Base-by-base conservation (phyloP, 2,888 invertebrate species). In the Drosophila melanosoma region DNA sequence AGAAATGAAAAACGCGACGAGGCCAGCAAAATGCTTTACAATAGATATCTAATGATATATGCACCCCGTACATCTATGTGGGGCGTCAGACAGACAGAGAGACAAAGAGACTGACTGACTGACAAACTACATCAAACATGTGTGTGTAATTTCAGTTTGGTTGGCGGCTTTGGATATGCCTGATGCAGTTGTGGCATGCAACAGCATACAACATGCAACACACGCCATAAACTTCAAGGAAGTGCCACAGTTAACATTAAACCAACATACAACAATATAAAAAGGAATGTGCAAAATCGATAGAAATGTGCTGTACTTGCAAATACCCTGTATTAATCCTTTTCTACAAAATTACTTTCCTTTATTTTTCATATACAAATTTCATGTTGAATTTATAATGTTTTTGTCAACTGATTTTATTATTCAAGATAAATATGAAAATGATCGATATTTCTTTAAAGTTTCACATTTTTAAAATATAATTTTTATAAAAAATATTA, bases 1-100 rank as follows among this genome's bases (percentile, higher is more conserved):
- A 85, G 84, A 85, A 85, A 85, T 85, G 84, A 85, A 85, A 89
- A 85, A 89, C 84, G 76, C 90, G 76, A 60, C 86, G 85, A 85
- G 88, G 85, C 90, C 86, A 82, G 74, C 76, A 66, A 74, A 72
- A 69, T 66, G 54, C 58, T 63, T 61, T 62, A 67, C 74, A 81
- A 69, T 75, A 69, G 67, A 67, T 68, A 69, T 69, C 62, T 69
- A 80, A 71, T 74, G 66, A 79, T 75, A 51, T 61, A 64, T 51
- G 26, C 49, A 53, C 56, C n/a, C 26, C 49, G 26, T 72, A 29
- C 38, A 20, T 60, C 38, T 64, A 84, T 88, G 77, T 83, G 81
- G 86, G 80, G 66, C 76, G 75, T 56, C 62, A 52, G 53, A 57
- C 76, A 53, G 40, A 65, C 78, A 64, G 62, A 72, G 65, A 54